A percentile compares a stretch with the other conserved stretches of the same genome.
phyloP scores from a whole-genome alignment of 2,888 invertebrate genomes.

The Tenthredo distinguenda region DNA sequence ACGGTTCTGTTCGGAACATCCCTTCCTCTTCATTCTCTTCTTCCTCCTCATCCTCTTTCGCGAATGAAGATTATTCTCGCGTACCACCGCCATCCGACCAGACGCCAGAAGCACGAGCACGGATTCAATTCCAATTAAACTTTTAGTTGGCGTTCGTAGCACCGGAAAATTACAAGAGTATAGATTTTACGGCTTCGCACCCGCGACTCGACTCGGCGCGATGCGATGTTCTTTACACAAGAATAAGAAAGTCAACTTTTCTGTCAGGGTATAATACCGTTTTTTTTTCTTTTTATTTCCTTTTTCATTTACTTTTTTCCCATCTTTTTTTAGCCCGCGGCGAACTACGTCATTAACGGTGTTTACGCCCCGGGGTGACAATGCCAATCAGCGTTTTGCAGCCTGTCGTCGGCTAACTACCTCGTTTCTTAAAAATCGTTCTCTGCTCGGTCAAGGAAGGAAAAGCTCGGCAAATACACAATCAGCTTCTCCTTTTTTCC shows the following conservation, averaged over 20 bases:
- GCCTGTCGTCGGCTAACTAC: slow-evolving; percentile 24
- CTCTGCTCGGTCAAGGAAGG: not conserved
- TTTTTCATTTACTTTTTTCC: not conserved
- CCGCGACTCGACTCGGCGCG: not conserved
- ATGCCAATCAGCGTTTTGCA: slow-evolving; percentile 29
- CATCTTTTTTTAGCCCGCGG: not conserved
- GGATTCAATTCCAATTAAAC: slow-evolving; percentile 53
- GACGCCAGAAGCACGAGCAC: slow-evolving; percentile 43
- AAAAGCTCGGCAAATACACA: not conserved
- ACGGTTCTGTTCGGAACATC: not conserved
- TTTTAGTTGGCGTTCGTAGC: slow-evolving; percentile 50
- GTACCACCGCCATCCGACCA: slow-evolving; percentile 29
- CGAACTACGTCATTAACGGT: not conserved
- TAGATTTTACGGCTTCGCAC: slow-evolving; percentile 51
- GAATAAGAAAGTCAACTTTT: not conserved
- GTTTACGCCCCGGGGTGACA: slow-evolving; percentile 23
- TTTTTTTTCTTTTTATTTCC: not conserved
- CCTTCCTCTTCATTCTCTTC: not conserved
- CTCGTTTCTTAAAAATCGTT: slow-evolving; percentile 16
- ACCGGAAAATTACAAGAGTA: slow-evolving; percentile 52
- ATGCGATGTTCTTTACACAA: slow-evolving; percentile 3
- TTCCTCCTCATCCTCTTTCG: not conserved
- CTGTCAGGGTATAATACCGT: not conserved
- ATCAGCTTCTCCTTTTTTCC: not conserved
- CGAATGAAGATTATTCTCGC: slow-evolving; percentile 40